Conservation (phyloP, 2,113 vertebrate genomes). For the Meriones unguiculatus region DNA sequence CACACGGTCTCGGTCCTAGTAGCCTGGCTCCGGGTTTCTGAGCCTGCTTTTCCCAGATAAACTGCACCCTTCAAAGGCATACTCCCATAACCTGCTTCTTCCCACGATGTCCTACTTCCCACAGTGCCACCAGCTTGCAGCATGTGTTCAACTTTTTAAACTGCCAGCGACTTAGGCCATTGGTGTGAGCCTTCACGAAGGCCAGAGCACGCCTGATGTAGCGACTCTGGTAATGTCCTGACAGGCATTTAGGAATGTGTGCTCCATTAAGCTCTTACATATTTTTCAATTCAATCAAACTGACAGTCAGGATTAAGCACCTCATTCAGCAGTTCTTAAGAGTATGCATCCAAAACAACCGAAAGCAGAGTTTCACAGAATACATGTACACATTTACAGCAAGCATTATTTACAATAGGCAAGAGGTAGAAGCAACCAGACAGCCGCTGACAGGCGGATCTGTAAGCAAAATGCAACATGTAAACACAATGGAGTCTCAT, state of each 20-base stretch:
- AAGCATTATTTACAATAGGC: background rate
- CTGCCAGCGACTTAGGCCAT: too few species aligned
- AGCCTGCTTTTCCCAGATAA: background rate
- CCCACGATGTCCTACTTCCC: background rate
- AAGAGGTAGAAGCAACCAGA: background rate
- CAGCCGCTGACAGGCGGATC: background rate
- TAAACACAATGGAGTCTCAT: background rate
- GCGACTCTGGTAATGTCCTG: background rate
- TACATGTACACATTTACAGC: background rate
- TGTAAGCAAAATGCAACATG: background rate
- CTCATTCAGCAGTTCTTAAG: background rate
- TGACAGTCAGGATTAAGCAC: background rate
- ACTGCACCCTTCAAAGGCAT: background rate
- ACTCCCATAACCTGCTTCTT: background rate
- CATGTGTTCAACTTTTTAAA: background rate
- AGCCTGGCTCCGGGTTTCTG: background rate
- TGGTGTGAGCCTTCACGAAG: background rate
- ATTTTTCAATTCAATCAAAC: background rate
- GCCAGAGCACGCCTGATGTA: background rate
- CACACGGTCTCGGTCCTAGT: background rate
- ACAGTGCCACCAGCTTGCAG: too few species aligned
- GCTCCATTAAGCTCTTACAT: background rate
- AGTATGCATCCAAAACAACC: background rate
- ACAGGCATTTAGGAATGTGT: background rate
- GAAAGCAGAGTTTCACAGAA: background rate